phyloP scores from a whole-genome alignment of 53 echinoderm and acorn worm species.

The Arbacia lixula region DNA sequence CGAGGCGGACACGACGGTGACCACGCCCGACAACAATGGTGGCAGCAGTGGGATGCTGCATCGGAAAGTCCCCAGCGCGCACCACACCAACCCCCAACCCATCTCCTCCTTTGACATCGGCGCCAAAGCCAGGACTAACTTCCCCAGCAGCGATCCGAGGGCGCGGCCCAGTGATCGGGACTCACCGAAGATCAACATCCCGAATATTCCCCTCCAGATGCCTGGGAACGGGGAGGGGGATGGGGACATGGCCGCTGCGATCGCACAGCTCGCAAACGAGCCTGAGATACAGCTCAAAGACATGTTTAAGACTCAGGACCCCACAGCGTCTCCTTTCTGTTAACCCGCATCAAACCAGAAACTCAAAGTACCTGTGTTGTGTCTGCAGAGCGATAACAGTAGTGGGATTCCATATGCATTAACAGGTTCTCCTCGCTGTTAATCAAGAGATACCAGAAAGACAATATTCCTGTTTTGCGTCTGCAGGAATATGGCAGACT shows the following conservation, averaged over 20 bases:
- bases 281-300: slow-evolving; percentile 86
- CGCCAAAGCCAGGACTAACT: slow-evolving; percentile 35
- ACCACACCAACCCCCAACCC: slow-evolving; percentile 71
- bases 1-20: slow-evolving; percentile 60
- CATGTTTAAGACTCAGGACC: slow-evolving; percentile 95
- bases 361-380: too few relatives aligned
- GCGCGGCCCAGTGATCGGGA: slow-evolving; percentile 31
- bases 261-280: slow-evolving; percentile 36
- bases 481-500: too few relatives aligned
- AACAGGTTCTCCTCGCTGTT: too few relatives aligned
- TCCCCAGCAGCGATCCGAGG: slow-evolving; percentile 48
- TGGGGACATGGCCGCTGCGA: slow-evolving; percentile 41
- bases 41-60: slow-evolving; percentile 56
- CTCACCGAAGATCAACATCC: slow-evolving; percentile 35
- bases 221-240: slow-evolving; percentile 40
- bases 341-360: too few relatives aligned
- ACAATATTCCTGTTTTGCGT: too few relatives aligned
- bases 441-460: too few relatives aligned
- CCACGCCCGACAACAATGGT: slow-evolving; percentile 14
- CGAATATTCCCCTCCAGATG: slow-evolving; percentile 38
- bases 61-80: slow-evolving; percentile 75
- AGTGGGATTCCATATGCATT: too few relatives aligned
- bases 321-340: slow-evolving; percentile 93
- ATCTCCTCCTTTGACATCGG: slow-evolving; percentile 64
- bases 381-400: too few relatives aligned